Conservation (phyloP, 2,888 invertebrate genomes). For the Clostera curtula region DNA sequence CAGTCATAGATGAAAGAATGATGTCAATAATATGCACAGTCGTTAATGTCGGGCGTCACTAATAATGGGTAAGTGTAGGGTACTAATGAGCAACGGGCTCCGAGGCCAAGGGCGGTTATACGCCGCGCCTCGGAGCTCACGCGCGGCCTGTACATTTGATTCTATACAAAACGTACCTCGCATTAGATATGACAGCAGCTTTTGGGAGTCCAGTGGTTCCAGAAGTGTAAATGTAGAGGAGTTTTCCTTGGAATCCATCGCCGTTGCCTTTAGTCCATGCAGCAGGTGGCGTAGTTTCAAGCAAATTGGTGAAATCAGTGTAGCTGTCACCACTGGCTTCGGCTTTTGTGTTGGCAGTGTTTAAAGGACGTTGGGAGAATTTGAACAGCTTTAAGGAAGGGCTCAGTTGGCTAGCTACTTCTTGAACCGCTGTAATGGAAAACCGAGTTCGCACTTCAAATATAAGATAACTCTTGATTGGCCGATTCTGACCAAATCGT, state of each 20-base stretch:
- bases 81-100: too few species aligned
- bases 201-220: conserved; percentile 99
- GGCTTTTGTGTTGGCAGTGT: conserved; percentile 24
- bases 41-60: too few species aligned
- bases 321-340: conserved; percentile 50
- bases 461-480: too few species aligned
- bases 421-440: conserved; percentile 78
- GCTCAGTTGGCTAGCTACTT: conserved; percentile 79
- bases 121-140: too few species aligned
- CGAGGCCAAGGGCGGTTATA: too few species aligned
- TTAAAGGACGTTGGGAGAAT: conserved; percentile 48
- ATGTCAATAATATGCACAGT: too few species aligned
- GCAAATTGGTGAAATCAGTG: conserved; percentile 74
- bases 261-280: conserved; percentile 76
- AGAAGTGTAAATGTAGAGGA: conserved; percentile 98
- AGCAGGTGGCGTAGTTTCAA: conserved; percentile 73
- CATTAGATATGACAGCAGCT: conserved; percentile 96
- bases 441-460: too few species aligned
- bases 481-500: too few species aligned
- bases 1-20: too few species aligned
- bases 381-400: conserved; percentile 81
- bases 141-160: conserved; percentile 3
- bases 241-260: conserved; percentile 82
- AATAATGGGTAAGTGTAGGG: too few species aligned
- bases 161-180: conserved; percentile 75